Evolutionary conservation across 2,888 invertebrate genomes (phyloP).

Genomic region (Sussaba pulchella): DNA sequence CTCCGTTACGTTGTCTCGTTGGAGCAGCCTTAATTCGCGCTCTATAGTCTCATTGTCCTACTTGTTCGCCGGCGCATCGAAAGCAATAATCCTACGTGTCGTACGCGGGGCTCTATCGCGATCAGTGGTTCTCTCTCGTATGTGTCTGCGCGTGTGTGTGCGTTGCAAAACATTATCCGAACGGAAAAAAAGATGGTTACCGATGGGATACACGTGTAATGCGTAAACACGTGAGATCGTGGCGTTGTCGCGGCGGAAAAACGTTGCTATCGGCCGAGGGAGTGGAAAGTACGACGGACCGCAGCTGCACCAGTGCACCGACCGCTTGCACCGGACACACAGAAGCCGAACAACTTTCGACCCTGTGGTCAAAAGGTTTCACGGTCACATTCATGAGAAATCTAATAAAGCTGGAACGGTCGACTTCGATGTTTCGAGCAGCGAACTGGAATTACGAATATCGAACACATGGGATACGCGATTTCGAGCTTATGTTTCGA

Average conservation of each 20-base stretch:
- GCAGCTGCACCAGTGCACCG: not conserved
- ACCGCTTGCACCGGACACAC: constrained; percentile 57
- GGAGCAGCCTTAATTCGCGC: constrained; percentile 15
- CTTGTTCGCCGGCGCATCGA: constrained; percentile 35
- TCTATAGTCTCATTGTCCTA: not conserved
- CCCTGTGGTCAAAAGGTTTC: constrained; percentile 78
- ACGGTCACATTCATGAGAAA: constrained; percentile 71
- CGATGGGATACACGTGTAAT: too few species aligned
- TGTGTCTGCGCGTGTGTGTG: not conserved
- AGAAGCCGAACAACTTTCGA: constrained; percentile 74
- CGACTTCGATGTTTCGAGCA: not conserved
- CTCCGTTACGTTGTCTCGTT: not conserved
- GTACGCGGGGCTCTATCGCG: constrained; percentile 23
- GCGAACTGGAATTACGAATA: not conserved
- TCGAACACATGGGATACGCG: not conserved
- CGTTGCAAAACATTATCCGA: not conserved
- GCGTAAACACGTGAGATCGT: constrained; percentile 42
- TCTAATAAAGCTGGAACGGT: constrained; percentile 69
- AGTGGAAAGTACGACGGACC: constrained; percentile 8
- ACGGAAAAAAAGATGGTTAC: not conserved
- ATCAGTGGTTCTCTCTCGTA: not conserved
- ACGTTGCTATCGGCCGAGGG: not conserved
- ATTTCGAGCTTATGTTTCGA: not conserved
- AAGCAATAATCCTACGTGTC: constrained; percentile 34
- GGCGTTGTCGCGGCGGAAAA: constrained; percentile 7